Conservation (phyloP, 2,888 invertebrate genomes). For the Luperina nickerlii region DNA sequence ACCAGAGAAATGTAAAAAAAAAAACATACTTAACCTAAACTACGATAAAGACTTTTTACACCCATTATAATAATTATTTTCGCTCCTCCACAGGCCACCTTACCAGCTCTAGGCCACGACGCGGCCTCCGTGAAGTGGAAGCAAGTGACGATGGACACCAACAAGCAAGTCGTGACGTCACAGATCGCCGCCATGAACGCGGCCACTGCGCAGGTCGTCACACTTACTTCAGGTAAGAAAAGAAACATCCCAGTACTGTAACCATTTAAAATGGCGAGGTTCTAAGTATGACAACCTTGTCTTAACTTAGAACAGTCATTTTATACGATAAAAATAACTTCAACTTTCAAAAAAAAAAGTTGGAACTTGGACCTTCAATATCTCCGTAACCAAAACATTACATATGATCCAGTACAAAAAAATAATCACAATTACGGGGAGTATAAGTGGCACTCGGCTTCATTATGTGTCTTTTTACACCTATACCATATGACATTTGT, state of each 20-base stretch:
- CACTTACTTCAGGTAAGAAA: slow-evolving; percentile 93
- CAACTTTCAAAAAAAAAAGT: neutral
- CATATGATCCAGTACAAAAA: too few species aligned
- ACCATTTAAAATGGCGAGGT: neutral
- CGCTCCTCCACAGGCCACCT: slow-evolving; percentile 73
- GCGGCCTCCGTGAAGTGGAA: slow-evolving; percentile 97
- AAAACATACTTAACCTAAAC: neutral
- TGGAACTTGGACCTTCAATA: neutral
- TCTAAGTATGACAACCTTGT: neutral
- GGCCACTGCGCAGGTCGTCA: slow-evolving; percentile 99
- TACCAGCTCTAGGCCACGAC: slow-evolving; percentile 94
- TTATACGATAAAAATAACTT: neutral
- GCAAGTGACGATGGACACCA: slow-evolving; percentile 97
- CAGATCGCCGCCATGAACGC: slow-evolving; percentile 99
- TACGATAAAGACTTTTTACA: neutral
- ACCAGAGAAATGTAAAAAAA: neutral
- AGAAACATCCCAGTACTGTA: neutral
- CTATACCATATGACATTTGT: neutral
- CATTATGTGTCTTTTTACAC: neutral
- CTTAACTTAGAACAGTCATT: neutral
- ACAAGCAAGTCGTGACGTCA: slow-evolving; percentile 98
- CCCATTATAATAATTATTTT: neutral
- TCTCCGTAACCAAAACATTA: too few species aligned
- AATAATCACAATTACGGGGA: too few species aligned
- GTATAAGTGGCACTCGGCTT: neutral